These are phyloP conservation scores for Pelvicachromis taeniatus DNA, from an alignment of 2,113 vertebrate genomes.

Conservation along the genomic window DNA sequence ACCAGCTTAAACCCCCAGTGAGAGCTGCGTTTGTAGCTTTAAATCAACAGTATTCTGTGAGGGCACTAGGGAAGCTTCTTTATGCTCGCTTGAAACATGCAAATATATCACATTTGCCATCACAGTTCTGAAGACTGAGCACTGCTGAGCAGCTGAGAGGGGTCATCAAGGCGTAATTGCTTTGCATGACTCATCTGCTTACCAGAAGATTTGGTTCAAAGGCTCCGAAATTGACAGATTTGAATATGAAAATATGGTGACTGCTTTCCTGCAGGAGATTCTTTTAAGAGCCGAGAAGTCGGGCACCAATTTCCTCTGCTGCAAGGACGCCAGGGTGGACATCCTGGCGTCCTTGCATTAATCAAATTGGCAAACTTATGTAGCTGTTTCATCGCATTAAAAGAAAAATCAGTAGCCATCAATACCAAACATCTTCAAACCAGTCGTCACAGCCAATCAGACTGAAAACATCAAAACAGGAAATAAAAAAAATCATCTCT, in stretches of 20 bases:
- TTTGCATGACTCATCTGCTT: background rate
- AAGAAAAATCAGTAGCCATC: background rate
- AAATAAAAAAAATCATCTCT: background rate
- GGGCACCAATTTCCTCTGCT: background rate
- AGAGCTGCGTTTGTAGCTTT: accelerated
- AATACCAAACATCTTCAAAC: background rate
- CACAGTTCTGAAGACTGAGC: background rate
- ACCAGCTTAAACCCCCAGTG: accelerated
- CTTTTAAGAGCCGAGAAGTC: background rate
- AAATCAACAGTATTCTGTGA: background rate
- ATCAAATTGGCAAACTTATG: background rate
- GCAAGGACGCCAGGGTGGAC: too few species aligned
- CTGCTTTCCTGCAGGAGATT: background rate
- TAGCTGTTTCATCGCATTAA: background rate
- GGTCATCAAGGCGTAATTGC: background rate
- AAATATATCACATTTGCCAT: background rate
- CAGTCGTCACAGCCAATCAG: background rate
- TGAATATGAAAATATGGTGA: background rate
- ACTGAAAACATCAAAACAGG: accelerated
- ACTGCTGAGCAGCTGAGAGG: background rate
- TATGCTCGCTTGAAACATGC: background rate
- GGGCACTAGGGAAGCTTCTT: accelerated
- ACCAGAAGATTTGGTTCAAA: background rate
- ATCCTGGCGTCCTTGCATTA: background rate
- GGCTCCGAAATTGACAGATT: background rate